Evolutionary conservation across 2,888 invertebrate species (phyloP), one percentile per base, ranked within the genome.

Genomic region (Rhagonycha fulva): DNA sequence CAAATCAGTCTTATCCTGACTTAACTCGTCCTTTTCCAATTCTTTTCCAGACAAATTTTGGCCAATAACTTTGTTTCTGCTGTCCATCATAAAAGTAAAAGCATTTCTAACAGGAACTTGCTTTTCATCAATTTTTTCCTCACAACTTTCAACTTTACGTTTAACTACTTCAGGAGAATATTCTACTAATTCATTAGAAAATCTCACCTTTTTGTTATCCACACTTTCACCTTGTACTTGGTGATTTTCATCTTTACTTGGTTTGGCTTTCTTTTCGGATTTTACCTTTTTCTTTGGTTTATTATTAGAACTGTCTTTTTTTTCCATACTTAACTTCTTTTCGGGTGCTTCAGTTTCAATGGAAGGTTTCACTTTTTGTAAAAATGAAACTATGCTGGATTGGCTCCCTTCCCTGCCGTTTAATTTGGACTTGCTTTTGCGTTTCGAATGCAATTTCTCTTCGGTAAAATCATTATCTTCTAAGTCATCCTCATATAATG

Each of bases 51-150:
- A 90, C 24, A 92, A 90, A 86, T 93, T 93, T 23, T 87, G 86
- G 2, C 93, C 93, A 78, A 93, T 90, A 68, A 89, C 89, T 84
- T 92, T 92, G 83, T 91, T 90, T 79, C 93, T 89, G 14, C 91
- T 91, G 79, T 91, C 91, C 93, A 93, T 93, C 88, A 93, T 88
- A 30, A 93, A 84, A 82, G 91, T 88, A 85, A 93, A 93, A 47
- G 92, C 93, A 89, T 93, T 88, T 71, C 62, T 63, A 14, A 62
- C 68, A 2, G n/a, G 9, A 32, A 14, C 14, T 32, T 67, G 30
- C 24, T 68, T 30, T 26, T 62, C 70, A 11, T 61, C 5, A 1
- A 61, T 9, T 9, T 62, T 47, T 47, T 61, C 23, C n/a, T 24
- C 12, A 26, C 5, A 14, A 23, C 30, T 62, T 11, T 26, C 61